These are phyloP conservation scores for Sitta europaea DNA, from an alignment of 2,113 vertebrate genomes.

Conservation along the genomic window DNA sequence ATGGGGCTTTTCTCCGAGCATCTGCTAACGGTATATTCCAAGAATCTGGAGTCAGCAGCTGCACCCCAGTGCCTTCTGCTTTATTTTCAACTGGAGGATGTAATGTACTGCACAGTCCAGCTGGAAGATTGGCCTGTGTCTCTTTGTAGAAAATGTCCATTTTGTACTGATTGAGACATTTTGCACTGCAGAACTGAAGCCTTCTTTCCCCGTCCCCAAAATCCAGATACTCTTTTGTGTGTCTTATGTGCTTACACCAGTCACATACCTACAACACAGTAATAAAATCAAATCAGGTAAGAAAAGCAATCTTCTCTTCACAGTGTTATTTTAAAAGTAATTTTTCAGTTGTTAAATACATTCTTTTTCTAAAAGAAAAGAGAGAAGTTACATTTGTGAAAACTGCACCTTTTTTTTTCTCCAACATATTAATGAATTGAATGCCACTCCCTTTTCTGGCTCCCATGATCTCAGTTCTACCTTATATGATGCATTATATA, in stretches of 20 bases:
- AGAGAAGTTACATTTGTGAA: neutral
- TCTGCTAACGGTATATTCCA: conserved; percentile 94
- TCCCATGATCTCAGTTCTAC: neutral
- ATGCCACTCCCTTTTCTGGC: neutral
- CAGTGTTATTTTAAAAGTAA: conserved; percentile 51
- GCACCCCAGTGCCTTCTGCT: conserved; percentile 87
- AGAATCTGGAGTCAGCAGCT: conserved; percentile 98
- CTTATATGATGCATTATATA: neutral
- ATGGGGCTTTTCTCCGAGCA: conserved; percentile 90
- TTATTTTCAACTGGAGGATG: conserved; percentile 86
- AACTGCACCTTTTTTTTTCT: neutral
- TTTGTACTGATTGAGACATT: conserved; percentile 99
- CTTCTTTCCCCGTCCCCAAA: conserved; percentile 97
- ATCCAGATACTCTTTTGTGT: conserved; percentile 99
- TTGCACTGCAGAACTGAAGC: conserved; percentile 99
- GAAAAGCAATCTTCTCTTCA: conserved; percentile 67
- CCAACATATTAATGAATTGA: neutral
- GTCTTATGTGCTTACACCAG: conserved; percentile 99
- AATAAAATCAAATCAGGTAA: conserved; percentile 73
- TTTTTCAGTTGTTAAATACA: conserved; percentile 45
- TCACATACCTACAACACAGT: conserved; percentile 95
- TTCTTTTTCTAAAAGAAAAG: conserved; percentile 9
- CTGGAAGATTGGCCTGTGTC: conserved; percentile 96
- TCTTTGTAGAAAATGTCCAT: conserved; percentile 99
- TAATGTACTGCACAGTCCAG: conserved; percentile 89